Percentiles rank a stretch among this genome's conserved stretches.
Conservation (phyloP, 2,113 vertebrate genomes). For the Pardalotus punctatus region DNA sequence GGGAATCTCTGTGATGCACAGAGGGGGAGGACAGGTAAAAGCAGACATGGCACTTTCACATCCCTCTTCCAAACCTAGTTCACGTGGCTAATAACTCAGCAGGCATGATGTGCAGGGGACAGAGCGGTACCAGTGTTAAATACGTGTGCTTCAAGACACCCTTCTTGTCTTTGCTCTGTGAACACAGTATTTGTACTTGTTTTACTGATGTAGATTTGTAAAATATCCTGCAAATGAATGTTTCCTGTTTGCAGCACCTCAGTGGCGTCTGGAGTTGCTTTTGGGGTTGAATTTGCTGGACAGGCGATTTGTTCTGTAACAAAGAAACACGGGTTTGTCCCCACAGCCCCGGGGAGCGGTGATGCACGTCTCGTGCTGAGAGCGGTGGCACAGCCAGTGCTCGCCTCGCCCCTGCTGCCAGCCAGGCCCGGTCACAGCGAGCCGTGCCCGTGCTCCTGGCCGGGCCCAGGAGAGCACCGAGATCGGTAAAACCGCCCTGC, state of each 20-base stretch:
- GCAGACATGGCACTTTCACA: not conserved
- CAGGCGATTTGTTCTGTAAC: fast-evolving
- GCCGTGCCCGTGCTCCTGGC: fast-evolving
- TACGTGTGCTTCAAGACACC: not conserved
- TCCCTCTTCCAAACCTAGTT: not conserved
- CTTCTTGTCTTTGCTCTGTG: not conserved
- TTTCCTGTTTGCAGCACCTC: not conserved
- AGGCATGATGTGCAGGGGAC: not conserved
- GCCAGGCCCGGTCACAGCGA: fast-evolving
- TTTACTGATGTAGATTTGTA: not conserved
- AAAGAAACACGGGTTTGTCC: fast-evolving
- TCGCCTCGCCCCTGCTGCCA: fast-evolving
- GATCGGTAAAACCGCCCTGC: fast-evolving
- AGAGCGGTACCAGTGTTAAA: not conserved
- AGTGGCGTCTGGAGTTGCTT: not conserved
- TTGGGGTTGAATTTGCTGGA: not conserved
- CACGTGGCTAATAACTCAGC: fast-evolving
- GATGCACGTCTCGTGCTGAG: fast-evolving
- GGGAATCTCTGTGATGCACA: not conserved
- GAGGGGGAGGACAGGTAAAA: not conserved
- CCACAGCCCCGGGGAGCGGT: fast-evolving
- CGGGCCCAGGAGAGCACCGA: not conserved
- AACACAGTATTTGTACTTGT: not conserved
- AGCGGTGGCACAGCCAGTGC: fast-evolving
- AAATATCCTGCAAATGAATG: not conserved